Percentiles rank a stretch among this genome's conserved stretches.
Conservation (phyloP, 2,888 invertebrate genomes). For the Strigamia maritima region DNA sequence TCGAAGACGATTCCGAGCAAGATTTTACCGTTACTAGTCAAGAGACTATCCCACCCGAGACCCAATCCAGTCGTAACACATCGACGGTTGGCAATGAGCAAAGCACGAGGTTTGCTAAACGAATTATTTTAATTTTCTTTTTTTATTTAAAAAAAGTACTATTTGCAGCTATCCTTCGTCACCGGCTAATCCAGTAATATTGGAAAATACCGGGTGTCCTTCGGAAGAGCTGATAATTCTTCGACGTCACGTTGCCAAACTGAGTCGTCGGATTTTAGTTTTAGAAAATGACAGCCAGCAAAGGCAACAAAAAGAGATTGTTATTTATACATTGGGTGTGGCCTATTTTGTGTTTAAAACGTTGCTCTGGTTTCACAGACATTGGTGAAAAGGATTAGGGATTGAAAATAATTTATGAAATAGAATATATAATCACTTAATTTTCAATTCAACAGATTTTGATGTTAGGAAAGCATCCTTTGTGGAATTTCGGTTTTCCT, state of each 20-base stretch:
- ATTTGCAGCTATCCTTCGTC: conserved; percentile 16
- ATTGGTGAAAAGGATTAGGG: conserved; percentile 39
- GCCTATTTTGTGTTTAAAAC: conserved; percentile 83
- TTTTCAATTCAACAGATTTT: background rate
- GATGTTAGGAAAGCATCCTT: background rate
- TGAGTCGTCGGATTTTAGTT: conserved; percentile 80
- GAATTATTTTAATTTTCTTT: background rate
- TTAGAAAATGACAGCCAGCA: conserved; percentile 81
- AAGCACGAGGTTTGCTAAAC: background rate
- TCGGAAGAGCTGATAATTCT: conserved; percentile 78
- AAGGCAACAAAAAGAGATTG: conserved; percentile 79
- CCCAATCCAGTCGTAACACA: background rate
- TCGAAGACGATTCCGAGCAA: background rate
- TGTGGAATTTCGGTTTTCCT: background rate
- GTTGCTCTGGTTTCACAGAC: conserved; percentile 67
- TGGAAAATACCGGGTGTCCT: conserved; percentile 59
- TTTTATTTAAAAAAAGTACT: background rate
- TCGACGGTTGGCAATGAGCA: conserved; percentile 28
- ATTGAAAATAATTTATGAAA: background rate
- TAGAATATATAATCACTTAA: background rate
- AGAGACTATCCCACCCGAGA: background rate
- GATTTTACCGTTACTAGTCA: background rate
- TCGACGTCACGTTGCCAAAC: conserved; percentile 77
- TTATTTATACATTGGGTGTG: conserved; percentile 76
- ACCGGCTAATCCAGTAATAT: conserved; percentile 1